Base-by-base conservation (phyloP, 2,888 invertebrate species). In the Philereme transversata region DNA sequence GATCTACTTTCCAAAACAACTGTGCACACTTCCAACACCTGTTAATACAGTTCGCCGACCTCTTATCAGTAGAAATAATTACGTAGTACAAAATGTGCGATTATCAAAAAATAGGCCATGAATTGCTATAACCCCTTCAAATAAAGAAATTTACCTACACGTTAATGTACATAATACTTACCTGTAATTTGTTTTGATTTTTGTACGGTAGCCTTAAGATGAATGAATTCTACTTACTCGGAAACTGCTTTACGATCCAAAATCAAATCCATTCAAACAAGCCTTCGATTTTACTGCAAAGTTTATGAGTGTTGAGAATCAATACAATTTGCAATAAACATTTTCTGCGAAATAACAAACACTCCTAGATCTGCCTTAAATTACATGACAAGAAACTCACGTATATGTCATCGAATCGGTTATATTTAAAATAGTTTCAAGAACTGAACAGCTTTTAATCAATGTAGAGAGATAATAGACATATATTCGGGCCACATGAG, bases 31-130 rank as follows among this genome's bases (percentile, higher is more conserved):
- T 38, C 33, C 46, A 9, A 44, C 56, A 65, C 62, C 53, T 62
- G 64, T 53, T 48, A 35, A 7, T 22, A 51, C 45, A 46, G 62
- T 64, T 57, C 50, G 56, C 46, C 44, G 64, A 63, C 58, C 62
- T 35, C 7, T 61, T 67, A 65, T 67, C 67, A 49, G 51, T 41
- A 40, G 7, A n/a, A 8, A 34, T 59, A 56, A 52, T 61, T 52
- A 57, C 61, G 22, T 51, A 52, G 50, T 46, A 54, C 47, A 52
- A 53, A 22, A 44, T 52, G 56, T 50, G 22, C 36, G 11, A 56
- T 56, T 47, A 44, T 38, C 11, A 38, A 45, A 9, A 50, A 47
- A 52, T 58, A 50, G 48, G 49, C 4, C 51, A 38, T 33, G 22
- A 46, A 46, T 48, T 38, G 43, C 10, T 3, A 22, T 38, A 4